Conservation (phyloP, 92 coral and sea anemone species). For the Meandrina meandrites region DNA sequence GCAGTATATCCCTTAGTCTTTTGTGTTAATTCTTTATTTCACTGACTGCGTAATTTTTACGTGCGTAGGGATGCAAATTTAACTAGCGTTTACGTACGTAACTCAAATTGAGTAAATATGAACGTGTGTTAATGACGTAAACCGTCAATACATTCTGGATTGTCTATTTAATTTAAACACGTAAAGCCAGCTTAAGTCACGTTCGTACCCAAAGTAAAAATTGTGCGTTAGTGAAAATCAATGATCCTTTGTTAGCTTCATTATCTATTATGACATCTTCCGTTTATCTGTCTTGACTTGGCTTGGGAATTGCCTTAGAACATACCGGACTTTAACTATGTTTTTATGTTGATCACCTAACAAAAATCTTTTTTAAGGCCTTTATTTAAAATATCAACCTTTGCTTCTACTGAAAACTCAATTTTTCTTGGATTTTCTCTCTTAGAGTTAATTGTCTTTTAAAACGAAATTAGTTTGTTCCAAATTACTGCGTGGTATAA, state of each 20-base stretch:
- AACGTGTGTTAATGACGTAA: neutral
- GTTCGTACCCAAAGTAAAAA: neutral
- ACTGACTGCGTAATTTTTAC: neutral
- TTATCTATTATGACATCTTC: neutral
- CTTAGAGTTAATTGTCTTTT: neutral
- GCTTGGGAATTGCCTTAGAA: too few relatives aligned
- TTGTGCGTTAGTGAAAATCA: neutral
- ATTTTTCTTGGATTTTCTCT: neutral
- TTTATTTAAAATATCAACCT: neutral
- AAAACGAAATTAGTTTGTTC: neutral
- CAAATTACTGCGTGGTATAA: neutral
- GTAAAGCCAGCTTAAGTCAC: neutral
- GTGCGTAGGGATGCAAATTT: neutral
- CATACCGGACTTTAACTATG: neutral
- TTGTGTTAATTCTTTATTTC: too few relatives aligned
- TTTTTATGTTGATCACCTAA: neutral
- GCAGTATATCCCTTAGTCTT: too few relatives aligned
- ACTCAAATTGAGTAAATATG: neutral
- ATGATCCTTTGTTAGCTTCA: neutral
- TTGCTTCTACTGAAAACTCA: neutral
- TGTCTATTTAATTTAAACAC: neutral
- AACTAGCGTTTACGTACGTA: neutral
- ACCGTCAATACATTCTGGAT: neutral
- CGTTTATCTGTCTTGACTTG: neutral
- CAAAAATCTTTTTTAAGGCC: neutral